Percentiles rank a stretch among this genome's conserved stretches.
These are phyloP conservation scores for Sarotherodon lohbergeri DNA, from an alignment of 2,113 vertebrate genomes.

Conservation along the genomic window DNA sequence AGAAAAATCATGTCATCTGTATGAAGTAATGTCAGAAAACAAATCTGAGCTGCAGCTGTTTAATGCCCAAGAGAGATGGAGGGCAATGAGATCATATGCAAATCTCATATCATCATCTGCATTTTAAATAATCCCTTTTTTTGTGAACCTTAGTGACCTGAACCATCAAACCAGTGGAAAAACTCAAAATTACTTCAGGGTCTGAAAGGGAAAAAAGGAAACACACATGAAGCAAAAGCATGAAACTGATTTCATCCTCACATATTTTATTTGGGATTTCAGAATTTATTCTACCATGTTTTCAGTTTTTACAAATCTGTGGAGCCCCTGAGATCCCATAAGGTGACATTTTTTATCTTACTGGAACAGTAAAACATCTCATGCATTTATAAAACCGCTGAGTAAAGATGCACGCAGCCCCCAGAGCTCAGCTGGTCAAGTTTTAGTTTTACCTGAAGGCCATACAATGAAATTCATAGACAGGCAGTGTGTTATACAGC, in stretches of 20 bases:
- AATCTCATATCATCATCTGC: background rate
- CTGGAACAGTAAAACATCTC: background rate
- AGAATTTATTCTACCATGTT: background rate
- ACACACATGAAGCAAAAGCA: background rate
- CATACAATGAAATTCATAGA: background rate
- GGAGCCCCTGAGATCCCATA: background rate
- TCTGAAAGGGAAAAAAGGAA: background rate
- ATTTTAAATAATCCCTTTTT: background rate
- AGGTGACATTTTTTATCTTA: background rate
- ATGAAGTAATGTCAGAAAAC: background rate
- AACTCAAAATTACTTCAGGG: background rate
- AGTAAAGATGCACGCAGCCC: background rate
- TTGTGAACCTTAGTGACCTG: background rate
- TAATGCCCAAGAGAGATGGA: background rate
- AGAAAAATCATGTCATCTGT: background rate
- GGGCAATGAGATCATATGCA: background rate
- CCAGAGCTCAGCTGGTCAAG: background rate
- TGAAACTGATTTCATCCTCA: background rate
- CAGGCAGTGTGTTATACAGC: background rate
- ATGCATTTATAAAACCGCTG: fast-evolving
- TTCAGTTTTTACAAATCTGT: background rate
- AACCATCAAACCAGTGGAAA: background rate
- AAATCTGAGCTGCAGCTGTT: background rate
- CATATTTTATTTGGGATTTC: background rate
- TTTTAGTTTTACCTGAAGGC: background rate